These are phyloP conservation scores for Chinchilla lanigera DNA, from an alignment of 2,113 vertebrate genomes.

Conservation along the genomic window DNA sequence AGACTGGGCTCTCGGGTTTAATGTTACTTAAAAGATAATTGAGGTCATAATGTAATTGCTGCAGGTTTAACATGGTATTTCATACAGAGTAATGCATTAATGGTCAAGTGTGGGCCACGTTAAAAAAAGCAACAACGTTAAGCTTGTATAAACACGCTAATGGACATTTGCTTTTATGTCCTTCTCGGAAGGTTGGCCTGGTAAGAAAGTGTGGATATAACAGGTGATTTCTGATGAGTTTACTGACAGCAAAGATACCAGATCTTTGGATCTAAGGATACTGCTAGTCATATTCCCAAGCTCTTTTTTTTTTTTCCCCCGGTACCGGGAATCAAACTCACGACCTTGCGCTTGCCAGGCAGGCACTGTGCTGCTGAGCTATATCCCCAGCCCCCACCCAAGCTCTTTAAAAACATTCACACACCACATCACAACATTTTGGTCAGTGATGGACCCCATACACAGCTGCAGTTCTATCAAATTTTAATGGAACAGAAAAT, in stretches of 20 bases:
- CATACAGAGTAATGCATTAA: neutral
- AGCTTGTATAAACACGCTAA: neutral
- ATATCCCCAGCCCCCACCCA: too few species aligned
- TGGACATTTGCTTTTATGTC: neutral
- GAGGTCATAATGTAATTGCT: neutral
- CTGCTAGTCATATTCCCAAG: neutral
- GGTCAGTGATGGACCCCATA: too few species aligned
- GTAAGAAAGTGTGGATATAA: neutral
- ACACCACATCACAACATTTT: too few species aligned
- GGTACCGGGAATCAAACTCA: too few species aligned
- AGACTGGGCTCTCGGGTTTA: constrained; percentile 24
- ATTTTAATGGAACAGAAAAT: neutral
- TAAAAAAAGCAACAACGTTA: neutral
- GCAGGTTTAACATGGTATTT: neutral
- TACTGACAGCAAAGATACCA: too few species aligned
- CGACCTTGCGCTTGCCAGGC: too few species aligned
- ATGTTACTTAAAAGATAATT: neutral
- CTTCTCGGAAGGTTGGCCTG: neutral
- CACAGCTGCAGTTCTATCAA: neutral
- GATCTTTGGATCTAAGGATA: neutral
- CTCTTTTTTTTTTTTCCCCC: too few species aligned
- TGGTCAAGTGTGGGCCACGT: neutral
- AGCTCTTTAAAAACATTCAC: neutral
- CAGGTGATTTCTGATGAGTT: neutral
- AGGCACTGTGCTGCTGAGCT: too few species aligned